A percentile compares a stretch with the other conserved stretches of the same genome.
Conservation (phyloP, 2,797 vertebrate genomes). For the Pempheris klunzingeri region DNA sequence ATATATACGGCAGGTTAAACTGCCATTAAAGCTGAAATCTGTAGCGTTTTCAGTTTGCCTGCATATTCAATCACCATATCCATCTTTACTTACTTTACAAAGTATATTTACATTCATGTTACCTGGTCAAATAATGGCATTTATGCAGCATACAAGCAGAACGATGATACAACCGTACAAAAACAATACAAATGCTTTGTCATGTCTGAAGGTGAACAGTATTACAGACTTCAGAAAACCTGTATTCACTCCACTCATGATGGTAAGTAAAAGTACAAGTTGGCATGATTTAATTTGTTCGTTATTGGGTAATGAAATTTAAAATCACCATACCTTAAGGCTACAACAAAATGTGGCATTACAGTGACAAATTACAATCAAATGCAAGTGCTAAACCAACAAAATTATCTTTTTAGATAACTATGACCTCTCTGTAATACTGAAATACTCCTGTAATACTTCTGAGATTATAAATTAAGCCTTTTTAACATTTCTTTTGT, state of each 20-base stretch:
- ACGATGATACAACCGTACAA: not conserved
- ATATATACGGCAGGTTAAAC: not conserved
- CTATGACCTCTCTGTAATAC: not conserved
- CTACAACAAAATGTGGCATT: too few species aligned
- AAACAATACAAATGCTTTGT: not conserved
- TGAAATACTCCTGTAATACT: not conserved
- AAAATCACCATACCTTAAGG: too few species aligned
- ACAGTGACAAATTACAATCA: too few species aligned
- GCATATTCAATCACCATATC: not conserved
- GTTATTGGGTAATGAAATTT: too few species aligned
- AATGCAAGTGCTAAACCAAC: not conserved
- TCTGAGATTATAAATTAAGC: not conserved
- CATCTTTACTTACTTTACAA: not conserved
- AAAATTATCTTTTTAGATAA: not conserved
- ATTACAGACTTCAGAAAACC: too few species aligned
- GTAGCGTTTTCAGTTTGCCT: not conserved
- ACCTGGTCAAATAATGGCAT: not conserved
- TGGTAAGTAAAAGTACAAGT: too few species aligned
- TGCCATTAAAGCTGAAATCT: not conserved
- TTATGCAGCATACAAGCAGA: not conserved
- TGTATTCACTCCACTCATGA: too few species aligned
- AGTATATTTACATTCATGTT: not conserved
- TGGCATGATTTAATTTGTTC: too few species aligned
- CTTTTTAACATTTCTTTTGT: not conserved
- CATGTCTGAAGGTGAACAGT: too few species aligned